These are phyloP conservation scores for Epinephelus malabaricus DNA, from an alignment of 2,797 vertebrate genomes.

Conservation along the genomic window DNA sequence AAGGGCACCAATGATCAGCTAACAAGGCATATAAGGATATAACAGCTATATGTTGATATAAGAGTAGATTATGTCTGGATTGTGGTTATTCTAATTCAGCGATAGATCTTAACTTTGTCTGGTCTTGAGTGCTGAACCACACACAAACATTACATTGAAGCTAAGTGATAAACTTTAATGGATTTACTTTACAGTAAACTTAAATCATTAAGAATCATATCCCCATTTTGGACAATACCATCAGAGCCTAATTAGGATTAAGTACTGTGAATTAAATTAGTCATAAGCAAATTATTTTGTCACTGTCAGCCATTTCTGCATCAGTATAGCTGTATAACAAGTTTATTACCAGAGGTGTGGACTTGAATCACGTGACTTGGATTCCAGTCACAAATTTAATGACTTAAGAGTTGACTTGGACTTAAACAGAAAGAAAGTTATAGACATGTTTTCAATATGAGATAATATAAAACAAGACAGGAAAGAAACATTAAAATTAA, in stretches of 20 bases:
- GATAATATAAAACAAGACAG: too few species aligned
- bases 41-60: conserved; percentile 6
- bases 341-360: too few species aligned
- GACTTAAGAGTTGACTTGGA: too few species aligned
- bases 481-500: too few species aligned
- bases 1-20: conserved; percentile 29
- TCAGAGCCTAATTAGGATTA: neutral
- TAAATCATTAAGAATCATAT: neutral
- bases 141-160: neutral
- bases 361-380: too few species aligned
- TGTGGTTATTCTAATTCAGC: neutral
- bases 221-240: neutral
- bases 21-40: conserved; percentile 16
- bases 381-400: too few species aligned
- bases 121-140: neutral
- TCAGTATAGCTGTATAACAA: neutral
- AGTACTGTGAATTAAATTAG: neutral
- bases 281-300: conserved; percentile 2
- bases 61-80: neutral
- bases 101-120: neutral
- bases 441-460: too few species aligned
- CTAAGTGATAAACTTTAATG: neutral
- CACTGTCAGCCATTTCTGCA: neutral
- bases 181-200: neutral
- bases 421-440: too few species aligned